Evolutionary conservation across 2,888 invertebrate species (phyloP).

Genomic region (Xestoiulus laeticollis): DNA sequence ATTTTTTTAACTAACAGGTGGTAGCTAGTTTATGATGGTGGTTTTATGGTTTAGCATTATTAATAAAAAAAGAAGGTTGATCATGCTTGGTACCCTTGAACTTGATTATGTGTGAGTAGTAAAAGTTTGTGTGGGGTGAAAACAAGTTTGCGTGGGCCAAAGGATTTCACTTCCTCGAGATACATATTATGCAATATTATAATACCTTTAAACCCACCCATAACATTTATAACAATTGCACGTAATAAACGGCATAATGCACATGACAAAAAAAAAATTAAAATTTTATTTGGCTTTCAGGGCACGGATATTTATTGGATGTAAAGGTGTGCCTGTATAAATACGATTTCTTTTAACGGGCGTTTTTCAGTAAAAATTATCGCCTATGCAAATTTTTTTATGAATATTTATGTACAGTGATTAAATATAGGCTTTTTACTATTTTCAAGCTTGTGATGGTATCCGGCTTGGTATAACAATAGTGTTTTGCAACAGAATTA

Average conservation of each 20-base stretch:
- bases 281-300: background rate
- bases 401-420: background rate
- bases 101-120: background rate
- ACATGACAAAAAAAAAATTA: background rate
- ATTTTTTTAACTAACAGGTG: background rate
- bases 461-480: background rate
- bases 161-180: conserved; percentile 46
- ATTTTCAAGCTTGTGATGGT: background rate
- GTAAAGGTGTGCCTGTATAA: background rate
- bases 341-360: background rate
- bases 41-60: background rate
- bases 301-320: background rate
- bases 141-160: conserved; percentile 27
- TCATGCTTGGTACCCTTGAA: conserved; percentile 21
- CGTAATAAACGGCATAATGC: conserved; percentile 8
- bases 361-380: conserved; percentile 19
- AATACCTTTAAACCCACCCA: conserved; percentile 46
- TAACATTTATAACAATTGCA: conserved; percentile 43
- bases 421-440: background rate
- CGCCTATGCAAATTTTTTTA: background rate
- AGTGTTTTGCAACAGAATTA: conserved; percentile 1
- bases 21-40: background rate
- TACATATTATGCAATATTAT: conserved; percentile 33
- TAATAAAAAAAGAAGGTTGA: background rate
- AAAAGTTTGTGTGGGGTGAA: background rate